Base-by-base conservation (phyloP, 2,888 invertebrate genomes). In the Agrotis ipsilon region DNA sequence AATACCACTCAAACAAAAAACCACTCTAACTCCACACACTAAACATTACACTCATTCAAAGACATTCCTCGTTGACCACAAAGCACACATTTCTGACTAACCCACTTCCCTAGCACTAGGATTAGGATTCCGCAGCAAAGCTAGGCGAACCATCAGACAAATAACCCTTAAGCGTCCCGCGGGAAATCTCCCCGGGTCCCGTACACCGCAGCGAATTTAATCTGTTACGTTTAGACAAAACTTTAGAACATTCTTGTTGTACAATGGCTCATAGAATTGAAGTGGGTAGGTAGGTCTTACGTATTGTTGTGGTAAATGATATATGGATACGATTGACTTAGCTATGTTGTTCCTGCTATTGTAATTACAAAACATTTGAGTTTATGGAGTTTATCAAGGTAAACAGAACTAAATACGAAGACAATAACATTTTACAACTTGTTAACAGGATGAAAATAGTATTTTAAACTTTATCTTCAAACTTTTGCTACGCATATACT, bases 161-260 rank as follows among this genome's bases (percentile, higher is more conserved):
- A 80, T 80, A 80, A 80, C 71, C 68, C 48, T 63, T 71, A 80
- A 80, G 62, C 75, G 19, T 68, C 74, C 58, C 79, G 32, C 43
- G 84, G 84, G 84, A 84, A 84, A 84, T 84, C 71, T 74, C 70
- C 1, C 55, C 55, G 57, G 65, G 68, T 81, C 55, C 62, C 67
- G 58, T 16, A 72, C 67, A 72, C 84, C 82, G 69, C 82, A 84
- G 63, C 62, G 66, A 81, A 81, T 84, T 83, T 83, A 84, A 84
- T 84, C 71, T 79, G 79, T 81, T 72, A 67, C 79, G 71, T 79
- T 84, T 83, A 80, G 77, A 64, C 63, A 46, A 73, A 83, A 80
- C 62, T 81, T 80, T 68, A 46, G 52, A 75, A 75, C 68, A 62
- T 72, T 70, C 68, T 68, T 68, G 51, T 24, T 64, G 24, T 46